Percentiles rank a stretch among this genome's conserved stretches.
phyloP scores from a whole-genome alignment of 2,797 vertebrate genomes.

The Myotis planiceps region DNA sequence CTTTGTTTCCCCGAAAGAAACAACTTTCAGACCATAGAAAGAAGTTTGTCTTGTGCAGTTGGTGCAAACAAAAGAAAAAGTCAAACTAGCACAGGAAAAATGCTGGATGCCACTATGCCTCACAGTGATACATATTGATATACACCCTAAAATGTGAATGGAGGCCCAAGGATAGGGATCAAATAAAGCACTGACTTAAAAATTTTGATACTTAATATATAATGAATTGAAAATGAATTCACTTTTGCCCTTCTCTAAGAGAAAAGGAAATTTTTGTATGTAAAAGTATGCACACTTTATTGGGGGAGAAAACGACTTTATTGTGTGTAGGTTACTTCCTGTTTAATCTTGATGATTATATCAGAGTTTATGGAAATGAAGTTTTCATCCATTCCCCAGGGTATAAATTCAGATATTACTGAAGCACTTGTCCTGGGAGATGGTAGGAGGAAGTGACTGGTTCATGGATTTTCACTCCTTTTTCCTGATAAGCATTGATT shows the following conservation, averaged over 20 bases:
- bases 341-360: neutral
- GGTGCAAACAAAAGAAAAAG: neutral
- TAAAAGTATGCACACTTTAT: neutral
- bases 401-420: neutral
- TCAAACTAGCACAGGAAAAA: neutral
- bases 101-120: neutral
- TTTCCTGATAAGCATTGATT: neutral
- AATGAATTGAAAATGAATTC: slow-evolving; percentile 1
- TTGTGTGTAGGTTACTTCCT: neutral
- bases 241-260: neutral
- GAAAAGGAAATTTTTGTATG: neutral
- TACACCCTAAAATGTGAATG: neutral
- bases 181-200: neutral
- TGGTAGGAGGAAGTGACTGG: neutral
- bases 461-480: neutral
- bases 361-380: neutral
- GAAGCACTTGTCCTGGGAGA: neutral
- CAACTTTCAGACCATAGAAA: neutral
- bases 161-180: neutral
- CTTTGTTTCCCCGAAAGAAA: neutral
- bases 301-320: neutral
- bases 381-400: neutral
- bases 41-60: neutral
- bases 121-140: neutral
- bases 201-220: neutral